A percentile compares a stretch with the other conserved stretches of the same genome.
phyloP scores from a whole-genome alignment of 2,797 vertebrate genomes.

The Coendou prehensilis region DNA sequence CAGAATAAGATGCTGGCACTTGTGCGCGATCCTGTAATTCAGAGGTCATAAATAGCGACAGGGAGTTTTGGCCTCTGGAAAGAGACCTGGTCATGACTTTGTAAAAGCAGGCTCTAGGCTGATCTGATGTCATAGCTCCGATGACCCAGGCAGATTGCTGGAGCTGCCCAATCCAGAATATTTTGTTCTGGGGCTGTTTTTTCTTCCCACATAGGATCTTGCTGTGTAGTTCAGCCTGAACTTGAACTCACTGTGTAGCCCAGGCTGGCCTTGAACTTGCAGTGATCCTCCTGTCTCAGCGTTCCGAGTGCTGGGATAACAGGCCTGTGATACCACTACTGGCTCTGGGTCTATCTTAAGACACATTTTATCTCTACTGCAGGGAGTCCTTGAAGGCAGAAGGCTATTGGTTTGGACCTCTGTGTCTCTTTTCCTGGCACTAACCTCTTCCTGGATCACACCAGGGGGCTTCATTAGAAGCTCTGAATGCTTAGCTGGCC shows the following conservation, averaged over 20 bases:
- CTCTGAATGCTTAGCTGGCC: not conserved
- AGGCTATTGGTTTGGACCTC: not conserved
- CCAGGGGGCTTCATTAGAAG: not conserved
- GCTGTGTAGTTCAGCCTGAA: not conserved
- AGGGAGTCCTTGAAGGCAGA: constrained; percentile 33
- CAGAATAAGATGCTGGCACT: not conserved
- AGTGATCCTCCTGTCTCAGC: not conserved
- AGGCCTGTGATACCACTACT: not conserved
- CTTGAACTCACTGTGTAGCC: not conserved
- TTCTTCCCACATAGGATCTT: not conserved
- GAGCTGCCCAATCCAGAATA: not conserved
- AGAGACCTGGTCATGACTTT: not conserved
- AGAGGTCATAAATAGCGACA: not conserved
- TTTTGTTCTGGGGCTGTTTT: not conserved
- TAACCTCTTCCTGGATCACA: not conserved
- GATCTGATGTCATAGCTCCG: not conserved
- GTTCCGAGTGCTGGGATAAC: not conserved
- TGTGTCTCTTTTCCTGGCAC: not conserved
- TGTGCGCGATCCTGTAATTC: not conserved
- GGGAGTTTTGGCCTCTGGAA: not conserved
- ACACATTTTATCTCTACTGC: not conserved
- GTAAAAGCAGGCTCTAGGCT: not conserved
- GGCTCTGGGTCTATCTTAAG: not conserved
- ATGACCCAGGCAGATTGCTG: not conserved
- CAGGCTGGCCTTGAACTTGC: not conserved